phyloP scores from a whole-genome alignment of 2,888 invertebrate species.

The Seira musarum region DNA sequence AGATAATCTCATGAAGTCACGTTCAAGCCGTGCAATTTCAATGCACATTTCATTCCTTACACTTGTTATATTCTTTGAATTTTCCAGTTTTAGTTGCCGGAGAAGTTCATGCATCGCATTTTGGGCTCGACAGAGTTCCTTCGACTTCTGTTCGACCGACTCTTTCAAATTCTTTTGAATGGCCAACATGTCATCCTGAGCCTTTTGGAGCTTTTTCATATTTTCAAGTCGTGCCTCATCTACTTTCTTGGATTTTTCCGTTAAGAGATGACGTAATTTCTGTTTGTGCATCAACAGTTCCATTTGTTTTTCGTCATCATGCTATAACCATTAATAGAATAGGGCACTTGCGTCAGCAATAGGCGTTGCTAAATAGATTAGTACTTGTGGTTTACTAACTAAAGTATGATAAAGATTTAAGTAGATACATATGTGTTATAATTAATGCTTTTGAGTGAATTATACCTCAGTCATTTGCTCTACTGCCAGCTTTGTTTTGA shows the following conservation, averaged over 20 bases:
- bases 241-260: slow-evolving; percentile 64
- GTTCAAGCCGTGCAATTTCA: slow-evolving; percentile 80
- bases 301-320: slow-evolving; percentile 88
- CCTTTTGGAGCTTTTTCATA: slow-evolving; percentile 60
- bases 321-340: slow-evolving; percentile 72
- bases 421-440: too few relatives aligned
- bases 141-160: slow-evolving; percentile 54
- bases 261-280: slow-evolving; percentile 74
- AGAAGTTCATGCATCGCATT: slow-evolving; percentile 57
- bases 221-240: slow-evolving; percentile 63
- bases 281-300: slow-evolving; percentile 92
- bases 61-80: slow-evolving; percentile 76
- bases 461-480: slow-evolving; percentile 66
- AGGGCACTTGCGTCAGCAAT: too few relatives aligned
- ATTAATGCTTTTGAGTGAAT: too few relatives aligned
- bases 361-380: too few relatives aligned
- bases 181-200: slow-evolving; percentile 63
- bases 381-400: too few relatives aligned
- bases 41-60: slow-evolving; percentile 79
- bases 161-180: slow-evolving; percentile 56
- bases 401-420: too few relatives aligned
- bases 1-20: slow-evolving; percentile 80
- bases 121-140: slow-evolving; percentile 56
- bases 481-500: slow-evolving; percentile 76
- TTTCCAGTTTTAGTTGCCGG: slow-evolving; percentile 71